Percentiles rank a stretch among this genome's conserved stretches.
These are phyloP conservation scores for Julus scandinavius DNA, from an alignment of 2,888 invertebrate species.

Conservation along the genomic window DNA sequence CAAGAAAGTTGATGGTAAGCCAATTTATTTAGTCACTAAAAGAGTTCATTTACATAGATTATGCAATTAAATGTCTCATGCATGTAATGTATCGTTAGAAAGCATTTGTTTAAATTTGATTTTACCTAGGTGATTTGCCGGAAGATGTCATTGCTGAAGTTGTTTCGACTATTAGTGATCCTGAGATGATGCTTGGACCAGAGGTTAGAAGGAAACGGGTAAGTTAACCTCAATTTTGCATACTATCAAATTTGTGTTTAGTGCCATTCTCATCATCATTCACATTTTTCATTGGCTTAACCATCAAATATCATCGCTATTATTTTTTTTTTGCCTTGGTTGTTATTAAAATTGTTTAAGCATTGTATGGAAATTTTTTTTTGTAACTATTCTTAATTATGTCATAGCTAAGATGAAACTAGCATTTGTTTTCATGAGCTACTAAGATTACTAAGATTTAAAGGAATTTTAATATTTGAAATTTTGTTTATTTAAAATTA, in stretches of 20 bases:
- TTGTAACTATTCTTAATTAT: too few relatives aligned
- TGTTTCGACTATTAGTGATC: constrained; percentile 83
- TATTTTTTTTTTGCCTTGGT: too few relatives aligned
- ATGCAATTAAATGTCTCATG: background rate
- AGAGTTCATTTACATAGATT: background rate
- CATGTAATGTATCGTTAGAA: background rate
- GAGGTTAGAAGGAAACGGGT: constrained; percentile 69
- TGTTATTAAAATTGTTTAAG: too few relatives aligned
- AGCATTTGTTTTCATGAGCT: too few relatives aligned
- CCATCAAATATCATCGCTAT: background rate
- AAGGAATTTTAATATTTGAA: too few relatives aligned
- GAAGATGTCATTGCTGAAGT: constrained; percentile 83
- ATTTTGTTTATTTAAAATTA: too few relatives aligned
- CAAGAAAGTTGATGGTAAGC: constrained; percentile 60
- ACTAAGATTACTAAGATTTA: too few relatives aligned
- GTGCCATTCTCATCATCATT: background rate
- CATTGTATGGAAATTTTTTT: too few relatives aligned
- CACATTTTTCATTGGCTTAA: background rate
- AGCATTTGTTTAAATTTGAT: constrained; percentile 49
- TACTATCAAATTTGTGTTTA: background rate
- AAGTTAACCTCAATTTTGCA: background rate
- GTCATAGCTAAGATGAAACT: too few relatives aligned
- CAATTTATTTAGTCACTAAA: background rate
- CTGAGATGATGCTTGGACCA: constrained; percentile 84
- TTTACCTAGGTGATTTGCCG: constrained; percentile 73